phyloP scores from a whole-genome alignment of 2,797 vertebrate genomes.

The Pelochelys cantorii region DNA sequence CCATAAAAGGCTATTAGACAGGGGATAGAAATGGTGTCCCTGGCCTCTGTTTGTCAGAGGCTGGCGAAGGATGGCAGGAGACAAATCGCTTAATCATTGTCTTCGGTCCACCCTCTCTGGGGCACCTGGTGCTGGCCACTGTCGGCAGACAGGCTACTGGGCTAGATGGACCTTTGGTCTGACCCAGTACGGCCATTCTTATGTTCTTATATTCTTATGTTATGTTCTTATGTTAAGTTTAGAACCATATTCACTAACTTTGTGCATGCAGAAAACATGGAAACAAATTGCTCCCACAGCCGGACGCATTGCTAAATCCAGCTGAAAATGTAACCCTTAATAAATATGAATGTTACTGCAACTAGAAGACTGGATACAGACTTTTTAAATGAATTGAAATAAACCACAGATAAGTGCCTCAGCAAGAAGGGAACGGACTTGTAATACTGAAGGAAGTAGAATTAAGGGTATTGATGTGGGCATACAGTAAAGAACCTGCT shows the following conservation, averaged over 20 bases:
- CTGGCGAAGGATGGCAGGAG: too few species aligned
- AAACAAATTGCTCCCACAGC: slow-evolving; percentile 35
- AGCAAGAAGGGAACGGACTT: slow-evolving; percentile 22
- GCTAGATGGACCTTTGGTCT: too few species aligned
- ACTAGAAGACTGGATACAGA: background rate
- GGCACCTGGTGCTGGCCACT: too few species aligned
- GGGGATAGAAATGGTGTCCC: too few species aligned
- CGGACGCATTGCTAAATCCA: background rate
- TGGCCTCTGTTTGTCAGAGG: too few species aligned
- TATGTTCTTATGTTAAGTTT: too few species aligned
- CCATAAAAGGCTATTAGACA: too few species aligned
- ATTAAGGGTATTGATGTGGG: slow-evolving; percentile 31
- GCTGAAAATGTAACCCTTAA: slow-evolving; percentile 31
- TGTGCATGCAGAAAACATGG: slow-evolving; percentile 4
- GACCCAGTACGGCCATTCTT: too few species aligned
- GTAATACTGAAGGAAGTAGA: slow-evolving; percentile 14
- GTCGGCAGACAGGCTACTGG: too few species aligned
- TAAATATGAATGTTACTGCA: slow-evolving; percentile 42
- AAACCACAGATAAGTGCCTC: slow-evolving; percentile 39
- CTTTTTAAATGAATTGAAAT: slow-evolving; percentile 39
- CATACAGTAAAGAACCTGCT: slow-evolving; percentile 27
- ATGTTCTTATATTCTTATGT: too few species aligned
- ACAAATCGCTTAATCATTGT: too few species aligned
- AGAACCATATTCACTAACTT: slow-evolving; percentile 39
- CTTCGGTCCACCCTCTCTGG: too few species aligned